phyloP scores from a whole-genome alignment of 1,140 invertebrate species.

The Pseudobourletiella spinata region DNA sequence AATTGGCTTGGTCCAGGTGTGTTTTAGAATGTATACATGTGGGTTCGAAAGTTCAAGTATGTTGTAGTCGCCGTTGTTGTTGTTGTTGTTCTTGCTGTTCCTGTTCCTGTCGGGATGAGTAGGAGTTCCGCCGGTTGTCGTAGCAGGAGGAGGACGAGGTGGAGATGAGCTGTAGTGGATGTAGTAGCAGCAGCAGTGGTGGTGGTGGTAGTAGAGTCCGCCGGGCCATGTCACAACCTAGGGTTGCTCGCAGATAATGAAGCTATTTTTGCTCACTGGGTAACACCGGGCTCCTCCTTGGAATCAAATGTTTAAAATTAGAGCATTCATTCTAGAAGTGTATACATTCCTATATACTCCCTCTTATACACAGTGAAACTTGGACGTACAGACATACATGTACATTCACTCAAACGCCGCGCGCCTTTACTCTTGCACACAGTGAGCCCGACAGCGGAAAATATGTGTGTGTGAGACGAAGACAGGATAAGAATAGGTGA shows the following conservation, averaged over 20 bases:
- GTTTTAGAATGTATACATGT: too few relatives aligned
- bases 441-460: not conserved
- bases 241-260: conserved; percentile 29
- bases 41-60: too few relatives aligned
- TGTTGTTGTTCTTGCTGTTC: too few relatives aligned
- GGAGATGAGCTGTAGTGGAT: too few relatives aligned
- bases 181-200: not conserved
- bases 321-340: conserved; percentile 13
- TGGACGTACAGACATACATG: not conserved
- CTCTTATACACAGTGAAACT: not conserved
- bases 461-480: not conserved
- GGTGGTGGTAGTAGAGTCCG: conserved; percentile 25
- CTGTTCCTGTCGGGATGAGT: too few relatives aligned
- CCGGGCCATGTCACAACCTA: conserved; percentile 28
- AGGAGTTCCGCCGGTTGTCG: not conserved
- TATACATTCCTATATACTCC: not conserved
- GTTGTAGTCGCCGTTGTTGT: too few relatives aligned
- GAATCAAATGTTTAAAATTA: conserved; percentile 23
- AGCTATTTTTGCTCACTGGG: conserved; percentile 33
- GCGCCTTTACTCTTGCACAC: not conserved
- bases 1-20: too few relatives aligned
- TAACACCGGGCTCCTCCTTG: conserved; percentile 15
- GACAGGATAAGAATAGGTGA: conserved; percentile 18
- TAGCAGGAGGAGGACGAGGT: not conserved
- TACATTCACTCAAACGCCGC: not conserved